A percentile compares a stretch with the other conserved stretches of the same genome.
These are phyloP conservation scores for Hycleus phaleratus DNA, from an alignment of 1,140 invertebrate genomes.

Conservation along the genomic window DNA sequence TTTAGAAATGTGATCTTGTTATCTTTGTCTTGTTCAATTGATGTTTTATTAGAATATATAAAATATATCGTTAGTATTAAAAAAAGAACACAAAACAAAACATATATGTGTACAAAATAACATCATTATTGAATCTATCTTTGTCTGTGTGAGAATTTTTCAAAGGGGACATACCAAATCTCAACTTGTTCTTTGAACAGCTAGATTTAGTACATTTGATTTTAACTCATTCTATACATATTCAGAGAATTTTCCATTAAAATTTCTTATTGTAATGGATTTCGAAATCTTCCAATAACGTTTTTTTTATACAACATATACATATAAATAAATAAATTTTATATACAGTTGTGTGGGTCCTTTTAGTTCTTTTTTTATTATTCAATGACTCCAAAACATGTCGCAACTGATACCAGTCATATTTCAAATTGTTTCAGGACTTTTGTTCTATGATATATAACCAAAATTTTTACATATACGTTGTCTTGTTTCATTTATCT, in stretches of 20 bases:
- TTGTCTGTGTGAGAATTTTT: conserved; percentile 13
- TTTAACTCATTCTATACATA: not conserved
- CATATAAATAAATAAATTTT: no score
- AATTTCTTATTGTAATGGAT: conserved; percentile 9
- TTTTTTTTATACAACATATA: no score
- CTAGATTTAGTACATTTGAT: conserved; percentile 10
- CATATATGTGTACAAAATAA: not conserved
- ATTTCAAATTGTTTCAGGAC: no score
- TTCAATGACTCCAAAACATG: no score
- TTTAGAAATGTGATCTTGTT: conserved; percentile 4
- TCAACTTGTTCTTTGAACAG: not conserved
- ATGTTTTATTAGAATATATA: not conserved
- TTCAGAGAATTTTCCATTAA: conserved; percentile 7
- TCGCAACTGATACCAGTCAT: no score
- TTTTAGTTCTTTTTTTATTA: no score
- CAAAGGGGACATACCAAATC: conserved; percentile 10
- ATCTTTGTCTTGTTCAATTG: not conserved
- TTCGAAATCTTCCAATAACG: conserved; percentile 4
- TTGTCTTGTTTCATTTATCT: no score
- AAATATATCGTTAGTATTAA: conserved; percentile 1
- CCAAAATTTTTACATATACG: no score
- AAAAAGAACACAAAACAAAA: not conserved
- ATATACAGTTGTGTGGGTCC: no score
- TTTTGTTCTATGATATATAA: no score
- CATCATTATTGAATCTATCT: conserved; percentile 1